Conservation (phyloP, 1,140 invertebrate genomes). For the Sitophilus oryzae region DNA sequence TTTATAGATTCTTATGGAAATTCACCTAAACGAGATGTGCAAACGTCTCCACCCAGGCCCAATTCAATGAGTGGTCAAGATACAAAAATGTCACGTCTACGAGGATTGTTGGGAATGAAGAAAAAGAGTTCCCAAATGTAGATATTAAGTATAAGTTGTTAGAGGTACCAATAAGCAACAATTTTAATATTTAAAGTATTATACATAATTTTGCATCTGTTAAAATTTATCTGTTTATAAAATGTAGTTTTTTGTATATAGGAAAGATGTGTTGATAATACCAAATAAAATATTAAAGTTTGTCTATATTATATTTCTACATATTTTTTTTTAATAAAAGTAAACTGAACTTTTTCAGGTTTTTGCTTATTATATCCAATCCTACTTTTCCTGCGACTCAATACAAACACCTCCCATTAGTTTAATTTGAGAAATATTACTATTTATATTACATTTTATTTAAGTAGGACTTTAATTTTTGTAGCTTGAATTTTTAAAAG, state of each 20-base stretch:
- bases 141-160: background rate
- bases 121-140: constrained; percentile 34
- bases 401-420: no score
- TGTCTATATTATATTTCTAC: constrained; percentile 14
- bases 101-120: constrained; percentile 32
- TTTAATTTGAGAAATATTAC: no score
- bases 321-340: constrained; percentile 20
- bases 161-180: constrained; percentile 3
- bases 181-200: constrained; percentile 18
- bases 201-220: constrained; percentile 22
- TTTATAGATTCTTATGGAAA: constrained; percentile 21
- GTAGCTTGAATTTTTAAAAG: no score
- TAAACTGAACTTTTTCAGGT: background rate
- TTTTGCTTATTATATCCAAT: no score
- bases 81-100: constrained; percentile 31
- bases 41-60: constrained; percentile 24
- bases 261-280: constrained; percentile 21
- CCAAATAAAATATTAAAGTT: constrained; percentile 24
- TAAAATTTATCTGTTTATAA: constrained; percentile 26
- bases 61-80: constrained; percentile 26
- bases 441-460: no score
- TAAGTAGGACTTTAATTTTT: no score
- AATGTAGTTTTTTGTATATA: constrained; percentile 28
- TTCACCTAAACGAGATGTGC: constrained; percentile 24
- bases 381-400: no score